Evolutionary conservation across 2,888 invertebrate species (phyloP).

Genomic region (Heliconius charithonia): DNA sequence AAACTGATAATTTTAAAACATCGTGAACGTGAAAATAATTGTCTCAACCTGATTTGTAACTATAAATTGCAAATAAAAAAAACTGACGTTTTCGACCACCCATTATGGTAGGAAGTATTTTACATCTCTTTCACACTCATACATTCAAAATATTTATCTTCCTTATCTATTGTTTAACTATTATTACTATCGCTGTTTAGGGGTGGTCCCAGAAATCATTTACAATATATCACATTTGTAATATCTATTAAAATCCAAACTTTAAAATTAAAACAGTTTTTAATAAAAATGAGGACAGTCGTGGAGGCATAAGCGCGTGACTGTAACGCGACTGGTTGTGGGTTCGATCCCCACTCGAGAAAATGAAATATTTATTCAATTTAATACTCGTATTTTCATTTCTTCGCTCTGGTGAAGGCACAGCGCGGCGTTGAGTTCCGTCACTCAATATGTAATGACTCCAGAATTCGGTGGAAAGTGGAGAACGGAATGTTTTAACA

Average conservation of each 20-base stretch:
- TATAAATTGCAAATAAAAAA: constrained; percentile 70
- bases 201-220: constrained; percentile 67
- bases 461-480: too few relatives aligned
- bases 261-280: neutral
- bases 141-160: constrained; percentile 46
- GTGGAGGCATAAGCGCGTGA: too few relatives aligned
- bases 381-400: too few relatives aligned
- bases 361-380: too few relatives aligned
- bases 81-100: constrained; percentile 70
- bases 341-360: too few relatives aligned
- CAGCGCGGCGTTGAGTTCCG: too few relatives aligned
- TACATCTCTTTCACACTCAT: constrained; percentile 55
- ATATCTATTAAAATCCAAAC: neutral
- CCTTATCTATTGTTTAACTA: constrained; percentile 68
- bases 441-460: too few relatives aligned
- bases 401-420: too few relatives aligned
- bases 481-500: too few relatives aligned
- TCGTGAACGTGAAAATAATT: constrained; percentile 32
- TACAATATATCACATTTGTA: constrained; percentile 29
- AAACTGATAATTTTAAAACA: neutral
- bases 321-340: too few relatives aligned
- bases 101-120: constrained; percentile 59
- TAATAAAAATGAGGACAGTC: too few relatives aligned
- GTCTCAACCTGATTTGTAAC: constrained; percentile 53
- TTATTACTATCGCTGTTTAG: constrained; percentile 72